Evolutionary conservation across 2,888 invertebrate genomes (phyloP).

Genomic region (Caenorhabditis sinica): DNA sequence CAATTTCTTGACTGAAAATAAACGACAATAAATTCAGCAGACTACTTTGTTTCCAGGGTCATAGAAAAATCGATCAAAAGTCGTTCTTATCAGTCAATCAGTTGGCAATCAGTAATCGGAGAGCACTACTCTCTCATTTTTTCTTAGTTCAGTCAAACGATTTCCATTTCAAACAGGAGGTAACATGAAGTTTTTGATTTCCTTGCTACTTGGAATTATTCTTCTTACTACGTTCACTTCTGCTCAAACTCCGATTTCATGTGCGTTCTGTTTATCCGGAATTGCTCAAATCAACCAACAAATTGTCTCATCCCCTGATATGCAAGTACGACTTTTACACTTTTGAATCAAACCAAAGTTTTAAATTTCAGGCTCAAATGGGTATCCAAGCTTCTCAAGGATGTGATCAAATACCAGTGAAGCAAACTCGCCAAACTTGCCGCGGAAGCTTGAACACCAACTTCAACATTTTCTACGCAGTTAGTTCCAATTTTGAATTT

Average conservation of each 20-base stretch:
- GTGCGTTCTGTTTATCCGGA: constrained; percentile 56
- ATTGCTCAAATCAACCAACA: constrained; percentile 55
- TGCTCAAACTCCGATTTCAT: constrained; percentile 55
- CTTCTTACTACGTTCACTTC: constrained; percentile 2
- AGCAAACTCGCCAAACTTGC: constrained; percentile 41
- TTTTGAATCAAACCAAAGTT: not conserved
- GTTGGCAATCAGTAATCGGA: constrained; percentile 2
- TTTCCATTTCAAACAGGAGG: not conserved
- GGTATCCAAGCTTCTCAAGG: constrained; percentile 55
- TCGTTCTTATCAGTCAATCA: constrained; percentile 42
- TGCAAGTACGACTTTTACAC: constrained; percentile 11
- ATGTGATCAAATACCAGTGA: constrained; percentile 60
- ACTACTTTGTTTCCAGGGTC: not conserved
- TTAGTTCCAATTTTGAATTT: not conserved
- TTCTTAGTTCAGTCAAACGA: constrained; percentile 1
- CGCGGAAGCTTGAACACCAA: constrained; percentile 41
- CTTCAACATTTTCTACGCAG: constrained; percentile 48
- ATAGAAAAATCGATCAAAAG: constrained; percentile 35
- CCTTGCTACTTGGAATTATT: constrained; percentile 9
- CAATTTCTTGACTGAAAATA: not conserved
- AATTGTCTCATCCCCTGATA: constrained; percentile 41
- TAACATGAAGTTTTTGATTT: constrained; percentile 21
- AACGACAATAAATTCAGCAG: not conserved
- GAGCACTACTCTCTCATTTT: constrained; percentile 32
- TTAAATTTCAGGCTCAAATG: constrained; percentile 45